phyloP scores from a whole-genome alignment of 2,888 invertebrate species.

The Carterocephalus palaemon region DNA sequence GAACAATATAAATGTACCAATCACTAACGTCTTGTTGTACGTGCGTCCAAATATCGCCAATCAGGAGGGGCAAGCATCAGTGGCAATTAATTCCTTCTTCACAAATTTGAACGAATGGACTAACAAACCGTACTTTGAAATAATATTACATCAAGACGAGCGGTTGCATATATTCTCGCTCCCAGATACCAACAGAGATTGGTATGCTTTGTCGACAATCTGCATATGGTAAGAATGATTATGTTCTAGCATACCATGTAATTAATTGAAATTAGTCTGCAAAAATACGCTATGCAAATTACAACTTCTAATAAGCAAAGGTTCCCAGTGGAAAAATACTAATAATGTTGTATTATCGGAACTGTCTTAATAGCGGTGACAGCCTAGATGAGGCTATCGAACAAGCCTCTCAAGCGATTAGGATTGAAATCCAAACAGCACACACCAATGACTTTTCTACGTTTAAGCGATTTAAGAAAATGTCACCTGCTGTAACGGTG shows the following conservation, averaged over 20 bases:
- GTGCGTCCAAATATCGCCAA: slow-evolving; percentile 43
- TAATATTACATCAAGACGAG: slow-evolving; percentile 50
- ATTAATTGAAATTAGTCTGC: background rate
- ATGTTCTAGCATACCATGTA: background rate
- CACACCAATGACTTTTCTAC: too few relatives aligned
- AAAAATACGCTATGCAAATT: background rate
- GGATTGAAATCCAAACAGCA: too few relatives aligned
- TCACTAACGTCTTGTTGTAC: slow-evolving; percentile 45
- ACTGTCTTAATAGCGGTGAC: too few relatives aligned
- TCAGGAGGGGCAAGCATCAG: slow-evolving; percentile 48
- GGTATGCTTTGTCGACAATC: slow-evolving; percentile 59
- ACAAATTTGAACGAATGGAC: slow-evolving; percentile 57
- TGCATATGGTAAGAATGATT: slow-evolving; percentile 61
- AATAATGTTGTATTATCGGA: too few relatives aligned
- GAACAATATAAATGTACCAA: slow-evolving; percentile 45
- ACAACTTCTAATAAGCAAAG: too few relatives aligned
- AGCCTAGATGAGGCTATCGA: too few relatives aligned
- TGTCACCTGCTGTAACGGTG: too few relatives aligned
- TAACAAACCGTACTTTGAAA: slow-evolving; percentile 46
- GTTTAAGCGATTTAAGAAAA: too few relatives aligned
- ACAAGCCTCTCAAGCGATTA: too few relatives aligned
- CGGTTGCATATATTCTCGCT: slow-evolving; percentile 54
- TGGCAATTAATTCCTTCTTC: slow-evolving; percentile 53
- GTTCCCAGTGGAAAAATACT: too few relatives aligned
- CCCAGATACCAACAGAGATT: slow-evolving; percentile 57